These are phyloP conservation scores for Neolamprologus brichardi DNA, from an alignment of 2,113 vertebrate genomes.

Conservation along the genomic window DNA sequence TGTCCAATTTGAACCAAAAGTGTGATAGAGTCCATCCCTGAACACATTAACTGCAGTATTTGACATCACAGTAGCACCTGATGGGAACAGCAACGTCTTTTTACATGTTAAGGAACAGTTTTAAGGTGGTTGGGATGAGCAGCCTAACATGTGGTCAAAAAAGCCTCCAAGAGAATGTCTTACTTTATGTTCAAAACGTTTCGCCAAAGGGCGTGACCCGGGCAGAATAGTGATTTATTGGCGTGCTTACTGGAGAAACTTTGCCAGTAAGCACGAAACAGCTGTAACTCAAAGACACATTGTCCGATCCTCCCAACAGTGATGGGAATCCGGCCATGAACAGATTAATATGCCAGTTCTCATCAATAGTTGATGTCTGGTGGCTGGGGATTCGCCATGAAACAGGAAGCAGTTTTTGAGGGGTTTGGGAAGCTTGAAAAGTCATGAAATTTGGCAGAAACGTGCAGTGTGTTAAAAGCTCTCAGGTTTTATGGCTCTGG, in stretches of 20 bases:
- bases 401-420: neutral
- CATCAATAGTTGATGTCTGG: too few species aligned
- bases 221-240: neutral
- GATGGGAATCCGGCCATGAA: fast-evolving
- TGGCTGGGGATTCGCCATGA: neutral
- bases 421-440: neutral
- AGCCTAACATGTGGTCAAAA: neutral
- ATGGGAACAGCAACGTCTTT: neutral
- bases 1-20: neutral
- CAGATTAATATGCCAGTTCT: too few species aligned
- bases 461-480: neutral
- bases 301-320: neutral
- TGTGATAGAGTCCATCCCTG: fast-evolving
- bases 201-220: fast-evolving
- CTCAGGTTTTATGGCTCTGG: fast-evolving
- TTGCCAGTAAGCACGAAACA: neutral
- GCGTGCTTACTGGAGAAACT: neutral
- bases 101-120: neutral
- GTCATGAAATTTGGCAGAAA: neutral
- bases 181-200: neutral
- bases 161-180: neutral
- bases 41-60: too few species aligned
- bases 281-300: neutral
- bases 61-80: too few species aligned
- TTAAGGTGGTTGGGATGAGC: neutral